Conservation (phyloP, 1,140 invertebrate genomes). For the Neodiprion fabricii region DNA sequence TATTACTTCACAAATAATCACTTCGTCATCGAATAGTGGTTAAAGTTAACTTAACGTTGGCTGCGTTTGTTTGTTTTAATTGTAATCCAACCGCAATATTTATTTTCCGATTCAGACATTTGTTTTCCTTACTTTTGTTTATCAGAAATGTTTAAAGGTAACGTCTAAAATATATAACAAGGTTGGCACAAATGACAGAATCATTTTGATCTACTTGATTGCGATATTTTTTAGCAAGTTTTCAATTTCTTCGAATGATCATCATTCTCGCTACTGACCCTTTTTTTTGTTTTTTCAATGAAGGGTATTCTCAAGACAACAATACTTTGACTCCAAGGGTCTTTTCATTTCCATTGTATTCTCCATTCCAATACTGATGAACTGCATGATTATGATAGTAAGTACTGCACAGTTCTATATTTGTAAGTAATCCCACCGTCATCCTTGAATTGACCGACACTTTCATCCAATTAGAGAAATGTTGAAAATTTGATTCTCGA, state of each 20-base stretch:
- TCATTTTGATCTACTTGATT: no score
- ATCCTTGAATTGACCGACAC: no score
- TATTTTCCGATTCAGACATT: constrained; percentile 23
- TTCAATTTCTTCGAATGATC: no score
- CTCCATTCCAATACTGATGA: constrained; percentile 87
- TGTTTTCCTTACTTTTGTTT: constrained; percentile 21
- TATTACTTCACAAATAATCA: not conserved
- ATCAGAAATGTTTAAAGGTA: constrained; percentile 1
- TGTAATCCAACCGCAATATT: not conserved
- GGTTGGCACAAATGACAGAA: no score
- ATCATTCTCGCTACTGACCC: no score
- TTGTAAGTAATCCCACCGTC: constrained; percentile 14
- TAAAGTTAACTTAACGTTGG: not conserved
- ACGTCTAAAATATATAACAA: constrained; percentile 6
- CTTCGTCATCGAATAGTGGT: not conserved
- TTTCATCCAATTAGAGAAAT: no score
- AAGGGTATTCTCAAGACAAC: constrained; percentile 83
- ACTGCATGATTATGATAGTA: constrained; percentile 93
- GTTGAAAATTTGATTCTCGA: not conserved
- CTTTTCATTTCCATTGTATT: constrained; percentile 92
- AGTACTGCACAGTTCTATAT: constrained; percentile 57
- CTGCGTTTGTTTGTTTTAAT: not conserved
- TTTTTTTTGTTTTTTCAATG: no score
- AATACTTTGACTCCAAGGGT: constrained; percentile 92
- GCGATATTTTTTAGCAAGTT: no score